Percentiles rank a stretch among this genome's conserved stretches.
Evolutionary conservation across 1,140 invertebrate genomes (phyloP).

Genomic region (Meteorus sp.): DNA sequence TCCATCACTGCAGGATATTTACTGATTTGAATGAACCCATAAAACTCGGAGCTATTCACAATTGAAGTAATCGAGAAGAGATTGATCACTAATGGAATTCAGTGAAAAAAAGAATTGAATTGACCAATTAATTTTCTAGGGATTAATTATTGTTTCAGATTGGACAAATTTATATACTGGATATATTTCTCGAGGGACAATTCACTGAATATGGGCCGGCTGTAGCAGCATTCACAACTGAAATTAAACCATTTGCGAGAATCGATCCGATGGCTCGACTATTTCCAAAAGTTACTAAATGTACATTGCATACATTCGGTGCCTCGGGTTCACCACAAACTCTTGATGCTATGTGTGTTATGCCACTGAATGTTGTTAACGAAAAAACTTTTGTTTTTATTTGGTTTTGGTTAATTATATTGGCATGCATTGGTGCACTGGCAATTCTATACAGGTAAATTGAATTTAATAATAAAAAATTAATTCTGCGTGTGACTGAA

Average conservation of each 20-base stretch:
- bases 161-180: conserved; percentile 60
- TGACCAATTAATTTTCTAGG: no score
- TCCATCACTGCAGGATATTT: no score
- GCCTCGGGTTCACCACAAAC: conserved; percentile 41
- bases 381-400: conserved; percentile 62
- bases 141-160: conserved; percentile 35
- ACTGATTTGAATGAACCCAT: no score
- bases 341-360: conserved; percentile 62
- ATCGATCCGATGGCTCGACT: conserved; percentile 62
- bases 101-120: no score
- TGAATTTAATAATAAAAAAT: background rate
- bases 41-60: no score
- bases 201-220: conserved; percentile 72
- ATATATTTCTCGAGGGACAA: conserved; percentile 65
- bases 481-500: no score
- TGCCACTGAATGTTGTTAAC: conserved; percentile 64
- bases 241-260: conserved; percentile 41
- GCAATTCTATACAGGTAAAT: no score
- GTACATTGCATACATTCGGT: conserved; percentile 63
- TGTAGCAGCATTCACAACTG: conserved; percentile 56
- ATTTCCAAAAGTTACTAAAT: conserved; percentile 84
- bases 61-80: no score
- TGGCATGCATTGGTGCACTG: conserved; percentile 27
- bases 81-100: no score
- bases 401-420: conserved; percentile 63